phyloP scores from a whole-genome alignment of 2,797 vertebrate genomes.

The Molossus alvarezi region DNA sequence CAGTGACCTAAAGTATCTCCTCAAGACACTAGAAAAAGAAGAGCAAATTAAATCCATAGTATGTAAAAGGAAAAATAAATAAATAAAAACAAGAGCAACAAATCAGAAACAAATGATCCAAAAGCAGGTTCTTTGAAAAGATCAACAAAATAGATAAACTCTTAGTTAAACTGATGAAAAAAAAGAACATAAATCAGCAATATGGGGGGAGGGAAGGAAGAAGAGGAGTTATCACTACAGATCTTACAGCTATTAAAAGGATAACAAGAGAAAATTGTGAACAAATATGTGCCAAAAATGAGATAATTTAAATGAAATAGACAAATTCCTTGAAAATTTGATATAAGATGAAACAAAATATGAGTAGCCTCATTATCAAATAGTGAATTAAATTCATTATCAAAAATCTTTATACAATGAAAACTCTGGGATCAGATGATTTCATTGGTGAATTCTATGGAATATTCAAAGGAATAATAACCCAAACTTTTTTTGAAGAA shows the following conservation, averaged over 20 bases:
- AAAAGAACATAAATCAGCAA: background rate
- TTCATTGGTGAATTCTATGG: background rate
- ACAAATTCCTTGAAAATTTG: constrained; percentile 7
- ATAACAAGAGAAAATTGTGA: background rate
- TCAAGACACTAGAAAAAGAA: constrained; percentile 19
- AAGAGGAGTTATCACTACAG: constrained; percentile 22
- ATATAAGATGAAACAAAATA: background rate
- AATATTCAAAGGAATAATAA: background rate
- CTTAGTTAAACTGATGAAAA: background rate
- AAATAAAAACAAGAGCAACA: background rate
- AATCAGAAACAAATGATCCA: background rate
- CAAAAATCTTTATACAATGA: background rate
- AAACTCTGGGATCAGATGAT: background rate
- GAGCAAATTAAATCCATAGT: constrained; percentile 46
- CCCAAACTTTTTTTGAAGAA: background rate
- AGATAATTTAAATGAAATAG: constrained; percentile 14
- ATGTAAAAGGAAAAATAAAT: constrained; percentile 3
- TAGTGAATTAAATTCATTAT: constrained; percentile 33
- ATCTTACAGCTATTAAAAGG: background rate
- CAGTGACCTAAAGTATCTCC: background rate
- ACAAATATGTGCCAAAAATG: background rate
- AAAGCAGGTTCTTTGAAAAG: background rate
- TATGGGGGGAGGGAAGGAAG: background rate
- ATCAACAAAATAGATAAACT: background rate
- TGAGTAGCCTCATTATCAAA: background rate